Evolutionary conservation across 1,140 invertebrate species (phyloP).

Genomic region (Globodera ellingtonae): DNA sequence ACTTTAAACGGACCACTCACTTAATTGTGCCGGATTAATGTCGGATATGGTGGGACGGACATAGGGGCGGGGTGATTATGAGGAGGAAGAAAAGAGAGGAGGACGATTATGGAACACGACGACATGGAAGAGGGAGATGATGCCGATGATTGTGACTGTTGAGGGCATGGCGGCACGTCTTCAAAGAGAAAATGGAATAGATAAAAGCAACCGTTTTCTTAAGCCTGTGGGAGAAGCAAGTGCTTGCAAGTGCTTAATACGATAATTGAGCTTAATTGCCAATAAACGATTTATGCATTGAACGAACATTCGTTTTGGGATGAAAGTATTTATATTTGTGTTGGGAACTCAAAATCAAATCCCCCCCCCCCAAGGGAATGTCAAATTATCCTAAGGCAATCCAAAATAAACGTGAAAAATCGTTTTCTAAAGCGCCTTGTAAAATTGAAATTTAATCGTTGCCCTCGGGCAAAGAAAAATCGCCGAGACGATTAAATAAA

Average conservation of each 20-base stretch:
- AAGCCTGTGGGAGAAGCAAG: not conserved
- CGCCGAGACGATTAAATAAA: not conserved
- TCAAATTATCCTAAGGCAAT: too few species aligned
- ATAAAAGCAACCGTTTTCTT: not conserved
- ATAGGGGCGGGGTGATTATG: not conserved
- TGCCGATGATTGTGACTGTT: not conserved
- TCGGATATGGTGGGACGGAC: not conserved
- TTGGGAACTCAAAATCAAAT: too few species aligned
- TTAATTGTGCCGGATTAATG: conserved; percentile 1
- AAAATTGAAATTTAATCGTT: too few species aligned
- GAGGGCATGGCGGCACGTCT: not conserved
- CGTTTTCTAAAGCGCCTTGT: too few species aligned
- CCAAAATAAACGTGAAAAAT: too few species aligned
- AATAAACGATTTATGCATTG: not conserved
- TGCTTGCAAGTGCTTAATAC: not conserved
- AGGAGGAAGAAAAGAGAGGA: not conserved
- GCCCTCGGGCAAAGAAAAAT: not conserved
- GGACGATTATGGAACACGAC: too few species aligned
- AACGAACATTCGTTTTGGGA: not conserved
- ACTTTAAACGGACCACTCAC: not conserved
- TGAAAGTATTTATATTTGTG: too few species aligned
- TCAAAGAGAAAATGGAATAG: not conserved
- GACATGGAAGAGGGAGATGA: too few species aligned
- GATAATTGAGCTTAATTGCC: not conserved
- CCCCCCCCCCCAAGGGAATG: too few species aligned